Percentiles rank a stretch among this genome's conserved stretches.
These are phyloP conservation scores for Drosophila limbata DNA, from an alignment of 2,888 invertebrate genomes.

Conservation along the genomic window DNA sequence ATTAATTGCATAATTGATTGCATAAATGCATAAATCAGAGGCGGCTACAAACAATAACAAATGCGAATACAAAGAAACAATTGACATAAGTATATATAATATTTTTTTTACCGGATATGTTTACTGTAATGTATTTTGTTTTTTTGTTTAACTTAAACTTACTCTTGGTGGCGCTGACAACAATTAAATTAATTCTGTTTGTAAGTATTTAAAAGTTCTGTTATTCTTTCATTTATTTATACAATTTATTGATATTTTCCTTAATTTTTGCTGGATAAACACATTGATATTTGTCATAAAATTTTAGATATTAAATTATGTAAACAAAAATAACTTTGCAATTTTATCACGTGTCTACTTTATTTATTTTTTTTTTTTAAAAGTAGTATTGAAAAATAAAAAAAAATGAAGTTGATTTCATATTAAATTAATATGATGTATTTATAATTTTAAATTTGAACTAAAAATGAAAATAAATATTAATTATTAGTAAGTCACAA, in stretches of 20 bases:
- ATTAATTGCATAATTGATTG: constrained; percentile 77
- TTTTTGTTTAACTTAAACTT: constrained; percentile 35
- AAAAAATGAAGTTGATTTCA: no score
- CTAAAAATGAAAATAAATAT: no score
- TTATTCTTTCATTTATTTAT: not conserved
- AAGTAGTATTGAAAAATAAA: no score
- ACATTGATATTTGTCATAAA: not conserved
- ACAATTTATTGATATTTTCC: not conserved
- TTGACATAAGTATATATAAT: constrained; percentile 24
- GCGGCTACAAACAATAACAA: constrained; percentile 36
- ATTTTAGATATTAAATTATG: not conserved
- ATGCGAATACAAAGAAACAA: constrained; percentile 17
- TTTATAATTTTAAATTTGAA: no score
- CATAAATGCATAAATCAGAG: constrained; percentile 73
- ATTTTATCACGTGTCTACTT: not conserved
- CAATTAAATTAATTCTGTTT: constrained; percentile 35
- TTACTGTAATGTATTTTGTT: constrained; percentile 23
- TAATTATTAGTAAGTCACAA: no score
- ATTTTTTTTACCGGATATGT: constrained; percentile 61
- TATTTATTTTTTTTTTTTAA: no score
- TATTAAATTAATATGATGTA: no score
- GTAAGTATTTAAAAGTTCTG: constrained; percentile 1
- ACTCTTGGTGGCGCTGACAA: constrained; percentile 28
- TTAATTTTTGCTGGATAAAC: not conserved
- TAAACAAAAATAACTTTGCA: not conserved